These are phyloP conservation scores for Crypturellus undulatus DNA, from an alignment of 2,113 vertebrate genomes.

Conservation along the genomic window DNA sequence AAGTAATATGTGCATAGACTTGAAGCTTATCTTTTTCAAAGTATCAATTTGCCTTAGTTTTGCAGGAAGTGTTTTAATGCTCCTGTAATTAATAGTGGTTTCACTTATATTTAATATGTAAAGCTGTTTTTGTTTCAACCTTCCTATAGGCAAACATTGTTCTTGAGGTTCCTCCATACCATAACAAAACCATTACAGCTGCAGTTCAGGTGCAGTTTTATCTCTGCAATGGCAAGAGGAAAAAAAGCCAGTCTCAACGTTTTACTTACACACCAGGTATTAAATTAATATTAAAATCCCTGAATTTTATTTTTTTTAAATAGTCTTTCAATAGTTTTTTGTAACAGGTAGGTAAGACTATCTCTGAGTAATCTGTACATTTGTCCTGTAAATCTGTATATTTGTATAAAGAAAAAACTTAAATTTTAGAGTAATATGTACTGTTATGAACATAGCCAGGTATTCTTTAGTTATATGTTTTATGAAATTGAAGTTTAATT, in stretches of 20 bases:
- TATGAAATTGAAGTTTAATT: neutral
- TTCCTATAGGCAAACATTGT: constrained; percentile 87
- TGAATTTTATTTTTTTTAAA: neutral
- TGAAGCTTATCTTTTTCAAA: neutral
- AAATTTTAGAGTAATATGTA: neutral
- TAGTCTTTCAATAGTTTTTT: neutral
- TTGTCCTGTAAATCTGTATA: neutral
- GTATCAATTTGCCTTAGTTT: neutral
- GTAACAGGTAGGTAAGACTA: neutral
- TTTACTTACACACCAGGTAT: constrained; percentile 98
- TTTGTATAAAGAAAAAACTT: neutral
- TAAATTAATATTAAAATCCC: neutral
- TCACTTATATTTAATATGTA: constrained; percentile 58
- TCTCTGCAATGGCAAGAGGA: constrained; percentile 98
- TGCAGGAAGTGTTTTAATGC: neutral
- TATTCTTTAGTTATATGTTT: neutral
- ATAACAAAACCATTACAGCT: constrained; percentile 91
- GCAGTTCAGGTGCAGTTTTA: constrained; percentile 97
- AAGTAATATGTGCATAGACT: neutral
- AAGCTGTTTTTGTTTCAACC: constrained; percentile 49
- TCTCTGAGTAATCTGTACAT: neutral
- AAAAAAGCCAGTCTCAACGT: constrained; percentile 97
- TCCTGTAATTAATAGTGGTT: constrained; percentile 46
- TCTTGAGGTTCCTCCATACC: constrained; percentile 96
- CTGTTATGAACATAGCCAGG: neutral